phyloP scores from a whole-genome alignment of 2,888 invertebrate species.

The Callyntrura sp. region DNA sequence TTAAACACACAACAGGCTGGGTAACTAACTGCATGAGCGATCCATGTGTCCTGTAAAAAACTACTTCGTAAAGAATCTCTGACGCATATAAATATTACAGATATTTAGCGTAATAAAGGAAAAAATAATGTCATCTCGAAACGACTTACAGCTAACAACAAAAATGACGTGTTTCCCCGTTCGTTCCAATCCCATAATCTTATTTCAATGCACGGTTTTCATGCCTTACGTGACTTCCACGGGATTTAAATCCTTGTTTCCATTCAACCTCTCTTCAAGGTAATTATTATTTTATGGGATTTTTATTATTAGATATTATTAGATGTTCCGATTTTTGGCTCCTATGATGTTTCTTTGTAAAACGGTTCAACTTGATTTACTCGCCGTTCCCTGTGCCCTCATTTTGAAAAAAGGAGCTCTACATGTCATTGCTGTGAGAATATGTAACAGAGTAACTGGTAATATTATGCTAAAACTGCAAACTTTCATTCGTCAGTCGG shows the following conservation, averaged over 20 bases:
- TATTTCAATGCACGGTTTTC: slow-evolving; percentile 37
- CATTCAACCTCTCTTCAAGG: background rate
- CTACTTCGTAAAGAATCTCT: slow-evolving; percentile 21
- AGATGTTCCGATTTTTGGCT: too few species aligned
- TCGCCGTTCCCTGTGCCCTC: too few species aligned
- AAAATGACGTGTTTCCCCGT: slow-evolving; percentile 38
- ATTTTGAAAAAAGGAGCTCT: too few species aligned
- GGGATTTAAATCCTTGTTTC: background rate
- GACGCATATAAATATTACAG: slow-evolving; percentile 47
- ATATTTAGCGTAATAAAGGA: slow-evolving; percentile 5
- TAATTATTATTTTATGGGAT: background rate
- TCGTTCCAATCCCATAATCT: slow-evolving; percentile 24
- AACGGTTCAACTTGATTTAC: too few species aligned
- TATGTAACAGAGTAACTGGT: too few species aligned
- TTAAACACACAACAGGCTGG: background rate
- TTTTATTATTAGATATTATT: background rate
- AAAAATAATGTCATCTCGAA: background rate
- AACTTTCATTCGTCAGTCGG: too few species aligned
- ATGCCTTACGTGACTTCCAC: slow-evolving; percentile 5
- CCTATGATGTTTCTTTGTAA: too few species aligned
- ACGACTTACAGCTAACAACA: slow-evolving; percentile 27
- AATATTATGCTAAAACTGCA: too few species aligned
- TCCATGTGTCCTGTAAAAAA: slow-evolving; percentile 13
- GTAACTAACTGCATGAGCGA: background rate
- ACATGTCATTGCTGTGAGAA: too few species aligned